A percentile compares a stretch with the other conserved stretches of the same genome.
Conservation (phyloP, 2,888 invertebrate genomes). For the Pristionchus maxplancki region DNA sequence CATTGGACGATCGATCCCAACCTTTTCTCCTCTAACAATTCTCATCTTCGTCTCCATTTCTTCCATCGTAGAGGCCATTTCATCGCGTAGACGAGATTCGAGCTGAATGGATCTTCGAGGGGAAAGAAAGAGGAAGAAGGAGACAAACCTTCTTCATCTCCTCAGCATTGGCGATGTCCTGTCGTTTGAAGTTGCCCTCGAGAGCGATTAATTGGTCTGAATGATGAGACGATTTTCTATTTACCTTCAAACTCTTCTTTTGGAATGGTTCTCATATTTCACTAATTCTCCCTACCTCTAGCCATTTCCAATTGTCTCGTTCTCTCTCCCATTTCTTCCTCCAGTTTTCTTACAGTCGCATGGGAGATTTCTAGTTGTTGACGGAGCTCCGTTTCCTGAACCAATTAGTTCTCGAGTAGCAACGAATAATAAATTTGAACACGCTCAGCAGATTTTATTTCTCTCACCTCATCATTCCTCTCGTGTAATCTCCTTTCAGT, state of each 20-base stretch:
- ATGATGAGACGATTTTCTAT: not conserved
- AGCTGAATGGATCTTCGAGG: not conserved
- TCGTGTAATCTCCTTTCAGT: not conserved
- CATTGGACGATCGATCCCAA: not conserved
- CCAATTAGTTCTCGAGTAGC: too few species aligned
- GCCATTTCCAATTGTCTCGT: conserved; percentile 28
- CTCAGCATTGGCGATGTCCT: conserved; percentile 30
- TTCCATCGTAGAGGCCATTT: not conserved
- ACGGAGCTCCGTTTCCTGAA: conserved; percentile 35
- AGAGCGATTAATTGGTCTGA: conserved; percentile 38
- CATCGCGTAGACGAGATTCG: conserved; percentile 7
- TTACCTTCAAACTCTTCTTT: not conserved
- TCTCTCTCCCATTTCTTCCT: conserved; percentile 31
- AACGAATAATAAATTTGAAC: too few species aligned
- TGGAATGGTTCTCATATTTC: not conserved
- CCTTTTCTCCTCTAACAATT: conserved; percentile 41
- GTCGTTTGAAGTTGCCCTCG: conserved; percentile 33
- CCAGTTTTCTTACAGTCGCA: not conserved
- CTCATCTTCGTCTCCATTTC: conserved; percentile 41
- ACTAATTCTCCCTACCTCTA: not conserved
- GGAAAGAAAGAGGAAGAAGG: not conserved
- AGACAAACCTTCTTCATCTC: conserved; percentile 39
- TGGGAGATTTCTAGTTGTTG: conserved; percentile 8
- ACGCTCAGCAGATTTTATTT: not conserved
- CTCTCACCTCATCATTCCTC: not conserved